These are phyloP conservation scores for Habropoda laboriosa DNA, from an alignment of 1,140 invertebrate species.

Conservation along the genomic window DNA sequence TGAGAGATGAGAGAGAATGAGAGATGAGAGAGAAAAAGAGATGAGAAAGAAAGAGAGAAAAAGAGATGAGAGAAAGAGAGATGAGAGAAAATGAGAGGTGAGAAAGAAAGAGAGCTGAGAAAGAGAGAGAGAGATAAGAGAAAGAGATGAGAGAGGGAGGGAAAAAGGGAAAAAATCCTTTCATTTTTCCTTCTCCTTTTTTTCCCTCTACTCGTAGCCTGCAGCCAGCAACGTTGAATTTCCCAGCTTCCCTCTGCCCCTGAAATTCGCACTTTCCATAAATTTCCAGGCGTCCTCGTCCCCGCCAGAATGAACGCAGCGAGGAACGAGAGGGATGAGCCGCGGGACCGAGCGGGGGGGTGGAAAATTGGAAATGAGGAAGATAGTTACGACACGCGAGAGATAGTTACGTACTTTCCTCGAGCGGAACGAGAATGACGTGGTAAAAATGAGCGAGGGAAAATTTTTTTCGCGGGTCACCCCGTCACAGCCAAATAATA, in stretches of 20 bases:
- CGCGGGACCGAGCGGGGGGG: background rate
- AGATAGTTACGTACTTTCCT: constrained; percentile 12
- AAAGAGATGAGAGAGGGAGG: too few species aligned
- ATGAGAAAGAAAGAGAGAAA: too few species aligned
- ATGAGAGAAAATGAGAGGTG: background rate
- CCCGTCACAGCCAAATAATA: too few species aligned
- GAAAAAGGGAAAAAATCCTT: background rate
- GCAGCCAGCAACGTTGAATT: too few species aligned
- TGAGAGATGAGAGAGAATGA: too few species aligned
- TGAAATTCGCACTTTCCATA: constrained; percentile 43
- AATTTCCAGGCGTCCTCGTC: constrained; percentile 24
- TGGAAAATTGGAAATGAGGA: constrained; percentile 42
- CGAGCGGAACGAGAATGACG: constrained; percentile 7
- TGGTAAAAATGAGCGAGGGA: background rate
- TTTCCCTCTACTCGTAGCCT: background rate
- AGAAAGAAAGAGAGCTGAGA: too few species aligned
- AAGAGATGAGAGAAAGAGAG: too few species aligned
- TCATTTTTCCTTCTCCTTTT: background rate
- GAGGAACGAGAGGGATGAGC: background rate
- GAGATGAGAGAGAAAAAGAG: background rate
- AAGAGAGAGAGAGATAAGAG: background rate
- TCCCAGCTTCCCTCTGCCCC: background rate
- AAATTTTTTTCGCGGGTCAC: constrained; percentile 2
- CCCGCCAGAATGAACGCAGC: background rate
- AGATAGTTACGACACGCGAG: constrained; percentile 35